Base-by-base conservation (phyloP, 2,113 vertebrate genomes). In the Meleagris gallopavo region DNA sequence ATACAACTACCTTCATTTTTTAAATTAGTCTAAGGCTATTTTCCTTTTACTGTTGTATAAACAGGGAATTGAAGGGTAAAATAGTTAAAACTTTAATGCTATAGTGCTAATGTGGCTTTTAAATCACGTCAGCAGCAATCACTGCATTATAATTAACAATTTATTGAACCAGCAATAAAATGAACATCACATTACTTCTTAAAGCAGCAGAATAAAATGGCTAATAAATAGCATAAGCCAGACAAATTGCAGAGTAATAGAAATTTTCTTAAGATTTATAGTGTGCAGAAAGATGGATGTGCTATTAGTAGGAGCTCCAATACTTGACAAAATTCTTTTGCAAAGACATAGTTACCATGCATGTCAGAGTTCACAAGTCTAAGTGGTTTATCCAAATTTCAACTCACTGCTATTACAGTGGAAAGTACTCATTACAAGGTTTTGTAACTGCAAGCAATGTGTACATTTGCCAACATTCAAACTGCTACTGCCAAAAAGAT, bases 101-200 rank as follows among this genome's bases (percentile, higher is more conserved):
- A 98, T 98, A 98, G 98, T 98, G 98, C 97, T 98, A 98, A 98
- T 98, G 98, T 97, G 97, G 97, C 98, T 98, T 98, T 98, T 98
- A 98, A 98, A 98, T 98, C 98, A 98, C 98, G 97, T 98, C 98
- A 98, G 98, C 98, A 97, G 98, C 98, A 98, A 98, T 98, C 98
- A 98, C 98, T 98, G 98, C 98, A 98, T 98, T 98, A 98, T 98
- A 98, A 98, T 98, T 98, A 98, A 98, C 98, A 98, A 98, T 98
- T 98, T 98, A 98, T 98, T 98, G 98, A 98, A 98, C 98, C 98
- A 98, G 98, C 98, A 98, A 98, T 98, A 98, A 98, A 98, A 98
- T 98, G 98, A 98, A 98, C 98, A 98, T 98, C 98, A 98, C 98
- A 98, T 98, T 98, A 98, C 98, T 98, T 98, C 98, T 98, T 98